Evolutionary conservation across 2,797 vertebrate species (phyloP), one percentile per base, ranked within the genome.

Genomic region (Pogonophryne albipinna): DNA sequence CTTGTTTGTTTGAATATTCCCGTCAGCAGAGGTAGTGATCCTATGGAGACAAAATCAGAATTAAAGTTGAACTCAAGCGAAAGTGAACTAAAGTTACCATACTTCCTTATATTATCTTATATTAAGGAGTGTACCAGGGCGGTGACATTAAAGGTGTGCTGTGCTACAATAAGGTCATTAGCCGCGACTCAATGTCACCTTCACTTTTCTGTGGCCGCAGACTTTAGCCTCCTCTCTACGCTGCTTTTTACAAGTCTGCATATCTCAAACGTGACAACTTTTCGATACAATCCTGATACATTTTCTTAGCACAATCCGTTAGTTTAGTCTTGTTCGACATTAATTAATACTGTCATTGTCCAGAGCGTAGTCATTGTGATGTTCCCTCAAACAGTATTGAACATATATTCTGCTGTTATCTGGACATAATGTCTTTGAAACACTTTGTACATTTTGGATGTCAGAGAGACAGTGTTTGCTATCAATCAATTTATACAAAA

Each of bases 101-200:
- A 23, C 11, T 4, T 65, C 23, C 19, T 66, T n/a, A 31, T 27
- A 7, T 52, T 20, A 49, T 31, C 19, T 66, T n/a, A 31, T 34
- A 7, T 52, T 20, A 49, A 50, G 7, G 8, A 55, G 38, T 19
- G 45, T 50, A 10, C 17, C n/a, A 16, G 51, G 57, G 64, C 6
- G 12, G 64, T 52, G 76, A 59, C 72, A 46, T 59, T 45, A 65
- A 68, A 73, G 42, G 44, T 20, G 42, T 52, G 59, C 23, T 17
- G 49, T 23, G 45, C 63, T 23, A 51, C 45, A 76, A 87, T 85
- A 83, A 90, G 91, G 91, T 93, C 90, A 84, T 88, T 74, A 16
- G 73, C 44, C 27, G 27, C 3, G 6, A 89, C 81, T 92, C 93
- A 95, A 94, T 92, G 95, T 95, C 93, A 95, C 93, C 94, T 95